These are phyloP conservation scores for Heterocephalus glaber DNA, from an alignment of 2,113 vertebrate genomes.

Conservation along the genomic window DNA sequence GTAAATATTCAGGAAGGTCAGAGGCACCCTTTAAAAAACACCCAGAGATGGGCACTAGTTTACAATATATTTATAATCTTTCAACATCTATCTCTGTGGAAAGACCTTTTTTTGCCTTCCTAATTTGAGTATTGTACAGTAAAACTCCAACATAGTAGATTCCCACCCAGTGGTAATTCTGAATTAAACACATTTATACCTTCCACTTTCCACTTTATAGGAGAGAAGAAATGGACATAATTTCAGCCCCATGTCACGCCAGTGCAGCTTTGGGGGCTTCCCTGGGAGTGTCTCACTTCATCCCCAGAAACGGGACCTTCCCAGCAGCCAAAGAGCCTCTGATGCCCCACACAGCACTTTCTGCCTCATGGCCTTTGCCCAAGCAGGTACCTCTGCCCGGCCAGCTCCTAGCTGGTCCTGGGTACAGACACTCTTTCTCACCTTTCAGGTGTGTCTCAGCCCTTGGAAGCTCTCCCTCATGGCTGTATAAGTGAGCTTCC, in stretches of 20 bases:
- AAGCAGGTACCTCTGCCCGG: accelerated
- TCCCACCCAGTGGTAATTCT: background rate
- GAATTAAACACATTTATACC: background rate
- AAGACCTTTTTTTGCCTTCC: background rate
- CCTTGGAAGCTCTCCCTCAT: background rate
- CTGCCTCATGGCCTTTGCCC: background rate
- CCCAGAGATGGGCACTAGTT: background rate
- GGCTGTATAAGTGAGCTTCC: accelerated
- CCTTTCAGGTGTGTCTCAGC: too few relatives aligned
- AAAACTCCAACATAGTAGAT: background rate
- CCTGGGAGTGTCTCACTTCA: accelerated
- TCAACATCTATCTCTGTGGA: background rate
- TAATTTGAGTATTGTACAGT: background rate
- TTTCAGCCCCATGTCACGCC: background rate
- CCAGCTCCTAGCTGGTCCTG: accelerated
- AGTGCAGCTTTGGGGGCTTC: background rate
- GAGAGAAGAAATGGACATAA: background rate
- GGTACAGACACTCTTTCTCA: background rate
- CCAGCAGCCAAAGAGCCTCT: background rate
- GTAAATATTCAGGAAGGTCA: background rate
- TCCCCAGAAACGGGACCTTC: background rate
- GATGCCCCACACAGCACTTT: background rate
- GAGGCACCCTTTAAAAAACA: background rate
- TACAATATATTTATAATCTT: background rate
- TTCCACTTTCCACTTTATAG: background rate